Conservation (phyloP, 2,113 vertebrate genomes). For the Nerophis lumbriciformis region DNA sequence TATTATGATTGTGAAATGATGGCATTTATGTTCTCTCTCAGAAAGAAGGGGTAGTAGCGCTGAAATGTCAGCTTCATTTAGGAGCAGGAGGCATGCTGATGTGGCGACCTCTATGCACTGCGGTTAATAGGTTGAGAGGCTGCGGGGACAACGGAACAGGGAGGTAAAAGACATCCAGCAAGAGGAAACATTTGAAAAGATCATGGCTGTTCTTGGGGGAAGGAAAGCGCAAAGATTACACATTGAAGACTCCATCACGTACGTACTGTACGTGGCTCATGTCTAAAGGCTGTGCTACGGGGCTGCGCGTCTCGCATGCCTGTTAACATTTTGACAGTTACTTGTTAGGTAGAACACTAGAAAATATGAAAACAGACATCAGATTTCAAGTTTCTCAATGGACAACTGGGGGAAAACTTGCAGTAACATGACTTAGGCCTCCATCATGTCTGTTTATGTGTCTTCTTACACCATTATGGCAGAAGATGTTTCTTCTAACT, state of each 20-base stretch:
- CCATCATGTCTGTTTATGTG: slow-evolving; percentile 8
- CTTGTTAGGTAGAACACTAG: not conserved
- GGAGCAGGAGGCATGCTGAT: slow-evolving; percentile 51
- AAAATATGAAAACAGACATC: not conserved
- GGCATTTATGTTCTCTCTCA: slow-evolving; percentile 36
- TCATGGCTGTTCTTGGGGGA: slow-evolving; percentile 18
- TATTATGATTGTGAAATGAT: slow-evolving; percentile 12
- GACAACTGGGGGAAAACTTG: slow-evolving; percentile 25
- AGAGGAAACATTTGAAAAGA: slow-evolving; percentile 38
- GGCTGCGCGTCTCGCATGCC: not conserved
- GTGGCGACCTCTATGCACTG: slow-evolving; percentile 57
- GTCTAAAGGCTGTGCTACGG: not conserved
- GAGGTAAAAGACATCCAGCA: slow-evolving; percentile 32
- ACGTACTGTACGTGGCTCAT: not conserved
- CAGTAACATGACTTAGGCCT: slow-evolving; percentile 31
- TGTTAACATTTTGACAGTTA: slow-evolving; percentile 2
- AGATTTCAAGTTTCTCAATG: not conserved
- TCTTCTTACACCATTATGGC: slow-evolving; percentile 29
- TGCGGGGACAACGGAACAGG: slow-evolving; percentile 23
- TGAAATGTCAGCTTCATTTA: slow-evolving; percentile 61
- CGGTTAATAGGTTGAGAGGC: slow-evolving; percentile 45
- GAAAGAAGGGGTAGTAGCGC: slow-evolving; percentile 22
- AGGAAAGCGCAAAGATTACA: slow-evolving; percentile 13
- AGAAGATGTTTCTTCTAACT: slow-evolving; percentile 17
- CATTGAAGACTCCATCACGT: slow-evolving; percentile 12